Base-by-base conservation (phyloP, 1,140 invertebrate genomes). In the Danaus melanippus region DNA sequence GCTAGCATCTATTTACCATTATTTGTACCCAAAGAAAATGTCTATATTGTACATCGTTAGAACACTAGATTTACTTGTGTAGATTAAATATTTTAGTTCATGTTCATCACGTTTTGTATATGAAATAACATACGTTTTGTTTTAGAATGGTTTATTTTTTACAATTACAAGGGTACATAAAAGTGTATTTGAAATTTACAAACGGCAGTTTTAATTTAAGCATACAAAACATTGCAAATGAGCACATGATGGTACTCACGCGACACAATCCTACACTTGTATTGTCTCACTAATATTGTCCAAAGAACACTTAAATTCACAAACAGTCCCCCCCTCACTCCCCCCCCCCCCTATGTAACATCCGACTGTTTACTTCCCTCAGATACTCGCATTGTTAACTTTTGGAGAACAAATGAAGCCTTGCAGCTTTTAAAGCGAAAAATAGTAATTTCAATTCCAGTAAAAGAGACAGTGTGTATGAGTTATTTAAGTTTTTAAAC, bases 241-340 rank as follows among this genome's bases (percentile, higher is more conserved):
- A 51, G 42, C 50, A 43, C 50, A 43, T 21, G 12, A 40, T 50
- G 50, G 43, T 51, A 42, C 50, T 42, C 49, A 50, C 49, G 9
- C 42, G 42, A 43, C 50, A 50, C 48, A 12, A 50, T 40, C 40
- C 49, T 15, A 15, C 49, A 50, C 12, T 10, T 42, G 40, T 42
- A 52, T 52, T 52, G 50, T 52, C 50, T 42, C 40, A 43, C 55
- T 56, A 56, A 62, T 62, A 62, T 62, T 62, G 60, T 62, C 42
- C 60, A 54, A 50, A 54, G 59, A 56, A 55, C 46, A 56, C 55
- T 62, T 58, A 58, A 57, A 62, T 50, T 56, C 53, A 63, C 57
- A 64, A 60, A 60, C 57, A 53, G 53, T 45, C 47, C 42, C 46
- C 39, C 21, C 58, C 42, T 11, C 47, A 12, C 42, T 10, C 2